Percentiles rank a stretch among this genome's conserved stretches.
phyloP scores from a whole-genome alignment of 1,140 invertebrate species.

The Lucilia cuprina region DNA sequence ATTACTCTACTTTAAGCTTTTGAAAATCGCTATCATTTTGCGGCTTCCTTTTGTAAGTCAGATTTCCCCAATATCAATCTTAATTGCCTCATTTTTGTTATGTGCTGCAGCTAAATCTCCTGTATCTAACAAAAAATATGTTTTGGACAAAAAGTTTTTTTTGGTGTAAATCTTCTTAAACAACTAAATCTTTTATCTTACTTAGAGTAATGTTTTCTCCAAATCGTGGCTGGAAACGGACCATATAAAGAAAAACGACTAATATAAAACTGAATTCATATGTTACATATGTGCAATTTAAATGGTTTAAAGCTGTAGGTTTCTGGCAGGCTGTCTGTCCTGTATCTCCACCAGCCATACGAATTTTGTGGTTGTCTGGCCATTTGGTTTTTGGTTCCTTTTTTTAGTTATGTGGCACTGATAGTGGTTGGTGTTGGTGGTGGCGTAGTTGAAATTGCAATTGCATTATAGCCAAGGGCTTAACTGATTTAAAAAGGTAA shows the following conservation, averaged over 20 bases:
- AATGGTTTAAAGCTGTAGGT: neutral
- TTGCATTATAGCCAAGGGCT: conserved; percentile 28
- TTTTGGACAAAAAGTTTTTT: neutral
- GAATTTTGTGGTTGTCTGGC: neutral
- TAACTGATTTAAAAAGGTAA: conserved; percentile 33
- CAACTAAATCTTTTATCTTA: conserved; percentile 9
- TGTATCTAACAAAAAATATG: too few relatives aligned
- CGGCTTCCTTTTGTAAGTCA: neutral
- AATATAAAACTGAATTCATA: neutral
- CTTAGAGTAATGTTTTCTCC: neutral
- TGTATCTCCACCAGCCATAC: too few relatives aligned
- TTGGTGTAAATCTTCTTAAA: conserved; percentile 29
- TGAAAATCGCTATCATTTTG: neutral
- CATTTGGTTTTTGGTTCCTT: neutral
- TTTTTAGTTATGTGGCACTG: neutral
- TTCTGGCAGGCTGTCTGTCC: neutral
- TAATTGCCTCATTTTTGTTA: conserved; percentile 25
- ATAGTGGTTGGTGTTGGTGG: neutral
- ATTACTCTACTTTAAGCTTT: neutral
- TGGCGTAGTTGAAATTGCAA: conserved; percentile 20
- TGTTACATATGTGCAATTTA: conserved; percentile 27
- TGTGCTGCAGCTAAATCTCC: neutral
- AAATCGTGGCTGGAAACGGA: too few relatives aligned
- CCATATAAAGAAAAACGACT: neutral
- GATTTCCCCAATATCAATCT: neutral